Percentiles rank a stretch among this genome's conserved stretches.
These are phyloP conservation scores for Pterocles orientalis DNA, from an alignment of 2,113 vertebrate genomes.

Conservation along the genomic window DNA sequence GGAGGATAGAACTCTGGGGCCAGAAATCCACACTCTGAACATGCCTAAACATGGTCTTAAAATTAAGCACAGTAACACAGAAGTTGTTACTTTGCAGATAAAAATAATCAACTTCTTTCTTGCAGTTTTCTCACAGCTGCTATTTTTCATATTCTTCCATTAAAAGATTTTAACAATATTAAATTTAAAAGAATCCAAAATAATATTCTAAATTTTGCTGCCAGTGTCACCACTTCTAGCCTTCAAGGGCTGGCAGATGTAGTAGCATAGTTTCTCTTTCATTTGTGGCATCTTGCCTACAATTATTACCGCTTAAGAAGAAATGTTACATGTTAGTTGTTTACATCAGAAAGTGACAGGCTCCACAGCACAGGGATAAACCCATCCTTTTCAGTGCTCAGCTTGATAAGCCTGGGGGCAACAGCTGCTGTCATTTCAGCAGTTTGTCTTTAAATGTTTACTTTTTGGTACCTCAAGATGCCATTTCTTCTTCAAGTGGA, in stretches of 20 bases:
- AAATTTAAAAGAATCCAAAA: background rate
- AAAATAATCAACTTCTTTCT: background rate
- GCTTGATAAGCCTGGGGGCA: constrained; percentile 24
- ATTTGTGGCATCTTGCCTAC: background rate
- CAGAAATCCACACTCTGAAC: background rate
- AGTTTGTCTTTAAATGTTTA: constrained; percentile 16
- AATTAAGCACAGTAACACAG: background rate
- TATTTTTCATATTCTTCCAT: background rate
- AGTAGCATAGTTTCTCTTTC: background rate
- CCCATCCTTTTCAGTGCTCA: constrained; percentile 3
- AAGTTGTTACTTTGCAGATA: background rate
- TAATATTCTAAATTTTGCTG: background rate
- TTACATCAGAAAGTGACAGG: constrained; percentile 17
- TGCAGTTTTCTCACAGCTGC: background rate
- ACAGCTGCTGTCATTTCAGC: constrained; percentile 47
- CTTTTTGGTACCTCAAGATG: constrained; percentile 18
- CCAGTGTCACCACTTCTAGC: background rate
- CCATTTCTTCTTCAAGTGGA: constrained; percentile 8
- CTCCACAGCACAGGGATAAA: constrained; percentile 10
- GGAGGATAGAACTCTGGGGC: background rate
- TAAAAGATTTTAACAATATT: background rate
- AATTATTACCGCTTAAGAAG: constrained; percentile 27
- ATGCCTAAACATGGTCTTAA: background rate
- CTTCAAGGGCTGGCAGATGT: constrained; percentile 16
- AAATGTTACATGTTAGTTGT: background rate